Percentiles rank a stretch among this genome's conserved stretches.
phyloP scores from a whole-genome alignment of 2,797 vertebrate species.

The Anas capensis region DNA sequence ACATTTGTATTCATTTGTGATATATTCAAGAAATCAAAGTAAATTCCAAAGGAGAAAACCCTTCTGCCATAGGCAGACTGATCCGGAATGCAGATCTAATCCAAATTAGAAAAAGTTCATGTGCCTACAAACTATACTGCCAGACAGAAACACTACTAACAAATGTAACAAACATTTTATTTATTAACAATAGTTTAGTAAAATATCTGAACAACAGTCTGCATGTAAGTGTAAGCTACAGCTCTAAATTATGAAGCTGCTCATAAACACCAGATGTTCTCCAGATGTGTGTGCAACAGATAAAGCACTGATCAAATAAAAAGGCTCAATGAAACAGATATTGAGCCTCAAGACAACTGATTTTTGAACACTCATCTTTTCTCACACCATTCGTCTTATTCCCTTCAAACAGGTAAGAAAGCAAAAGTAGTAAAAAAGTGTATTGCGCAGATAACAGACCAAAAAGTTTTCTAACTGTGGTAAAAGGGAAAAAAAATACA shows the following conservation, averaged over 20 bases:
- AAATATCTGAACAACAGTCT: background rate
- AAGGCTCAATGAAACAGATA: background rate
- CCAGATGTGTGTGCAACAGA: background rate
- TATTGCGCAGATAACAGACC: background rate
- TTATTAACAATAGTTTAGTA: background rate
- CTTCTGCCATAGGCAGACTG: background rate
- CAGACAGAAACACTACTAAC: background rate
- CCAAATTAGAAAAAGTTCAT: background rate
- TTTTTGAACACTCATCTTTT: background rate
- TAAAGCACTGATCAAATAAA: background rate
- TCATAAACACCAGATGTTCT: background rate
- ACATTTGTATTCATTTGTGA: background rate
- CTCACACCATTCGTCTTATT: background rate
- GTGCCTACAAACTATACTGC: background rate
- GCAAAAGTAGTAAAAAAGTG: background rate
- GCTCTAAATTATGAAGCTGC: background rate
- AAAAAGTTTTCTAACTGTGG: background rate
- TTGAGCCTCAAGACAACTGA: background rate
- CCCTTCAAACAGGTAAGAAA: background rate
- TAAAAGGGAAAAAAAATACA: background rate
- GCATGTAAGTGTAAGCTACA: background rate
- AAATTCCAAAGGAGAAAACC: background rate
- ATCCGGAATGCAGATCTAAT: background rate
- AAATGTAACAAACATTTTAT: background rate
- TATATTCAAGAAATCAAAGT: background rate